Base-by-base conservation (phyloP, 2,113 vertebrate species). In the Phoenicopterus ruber region DNA sequence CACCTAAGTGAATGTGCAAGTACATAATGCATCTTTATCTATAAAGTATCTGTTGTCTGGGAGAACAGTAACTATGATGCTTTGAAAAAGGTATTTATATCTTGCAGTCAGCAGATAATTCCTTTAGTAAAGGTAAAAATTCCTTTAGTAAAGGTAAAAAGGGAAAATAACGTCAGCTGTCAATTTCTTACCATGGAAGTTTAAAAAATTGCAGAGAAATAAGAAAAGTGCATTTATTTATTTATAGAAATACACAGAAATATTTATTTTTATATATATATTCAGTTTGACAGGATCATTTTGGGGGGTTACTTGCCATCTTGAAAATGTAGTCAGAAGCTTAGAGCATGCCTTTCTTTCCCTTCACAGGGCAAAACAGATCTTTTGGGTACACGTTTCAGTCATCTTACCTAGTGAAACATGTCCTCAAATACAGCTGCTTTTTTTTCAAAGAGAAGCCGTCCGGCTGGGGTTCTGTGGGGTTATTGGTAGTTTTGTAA, bases 401-500 rank as follows among this genome's bases (percentile, higher is more conserved):
- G 25, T 62, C 18, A 2, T 26, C 38, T 21, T 29, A 32, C 2
- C 9, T 3, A 18, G 34, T 3, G 9, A 54, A 28, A 1, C 10
- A 4, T 3, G 4, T 34, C 34, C 81, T 52, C 22, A 44, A 26
- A 57, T 5, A 1, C 29, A 24, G 31, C 32, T 50, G 49, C 49
- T 63, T 50, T 7, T 49, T 32, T 57, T 6, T 22, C 32, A 2
- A 46, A 40, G 55, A 62, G 46, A 50, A 87, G 9, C n/a, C 19
- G 4, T 7, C 36, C 4, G 0, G 17, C 61, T 38, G 46, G 11
- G 32, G 13, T 29, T 74, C 34, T 0, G 0, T 13, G 66, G 32
- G 52, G 26, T 10, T 66, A 8, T 47, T 34, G 22, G 34, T 5
- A 5, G 54, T 32, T 73, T 6, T 70, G 2, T 1, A 65, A 12